Evolutionary conservation across 1,140 invertebrate genomes (phyloP).

Genomic region (Lordiphosa stackelbergi): DNA sequence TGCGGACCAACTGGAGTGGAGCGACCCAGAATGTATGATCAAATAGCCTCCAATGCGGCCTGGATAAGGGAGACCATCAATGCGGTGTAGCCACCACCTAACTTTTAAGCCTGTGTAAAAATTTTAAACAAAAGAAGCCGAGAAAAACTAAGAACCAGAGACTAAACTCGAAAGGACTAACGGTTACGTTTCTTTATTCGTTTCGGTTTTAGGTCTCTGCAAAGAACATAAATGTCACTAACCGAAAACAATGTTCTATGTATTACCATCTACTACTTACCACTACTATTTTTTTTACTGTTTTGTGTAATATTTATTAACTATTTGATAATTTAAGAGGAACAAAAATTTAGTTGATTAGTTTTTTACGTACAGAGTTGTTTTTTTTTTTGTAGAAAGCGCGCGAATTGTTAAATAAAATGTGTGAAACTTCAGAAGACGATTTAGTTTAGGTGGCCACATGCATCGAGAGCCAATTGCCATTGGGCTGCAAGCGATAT

Average conservation of each 20-base stretch:
- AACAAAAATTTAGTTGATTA: slow-evolving; percentile 55
- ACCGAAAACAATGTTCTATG: slow-evolving; percentile 34
- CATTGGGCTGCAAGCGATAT: slow-evolving; percentile 42
- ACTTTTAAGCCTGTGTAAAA: slow-evolving; percentile 29
- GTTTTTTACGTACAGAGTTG: slow-evolving; percentile 29
- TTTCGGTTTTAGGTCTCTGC: slow-evolving; percentile 10
- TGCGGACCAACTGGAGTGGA: slow-evolving; percentile 84
- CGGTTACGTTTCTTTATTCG: no score
- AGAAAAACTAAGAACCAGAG: no score
- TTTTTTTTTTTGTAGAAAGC: slow-evolving; percentile 48
- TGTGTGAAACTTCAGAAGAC: slow-evolving; percentile 13
- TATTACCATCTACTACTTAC: slow-evolving; percentile 19
- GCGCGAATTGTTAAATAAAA: slow-evolving; percentile 56
- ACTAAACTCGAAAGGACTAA: slow-evolving; percentile 5
- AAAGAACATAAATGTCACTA: slow-evolving; percentile 20
- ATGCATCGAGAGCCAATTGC: slow-evolving; percentile 48
- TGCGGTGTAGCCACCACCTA: slow-evolving; percentile 38
- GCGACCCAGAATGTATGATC: slow-evolving; percentile 88
- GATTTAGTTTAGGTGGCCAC: slow-evolving; percentile 35
- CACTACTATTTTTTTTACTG: slow-evolving; percentile 43
- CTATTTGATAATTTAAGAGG: slow-evolving; percentile 47
- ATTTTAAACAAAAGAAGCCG: slow-evolving; percentile 2
- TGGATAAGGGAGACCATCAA: slow-evolving; percentile 87
- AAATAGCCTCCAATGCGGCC: slow-evolving; percentile 86
- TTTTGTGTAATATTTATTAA: slow-evolving; percentile 75